phyloP scores from a whole-genome alignment of 1,140 invertebrate genomes.

The Brachionus rubens region DNA sequence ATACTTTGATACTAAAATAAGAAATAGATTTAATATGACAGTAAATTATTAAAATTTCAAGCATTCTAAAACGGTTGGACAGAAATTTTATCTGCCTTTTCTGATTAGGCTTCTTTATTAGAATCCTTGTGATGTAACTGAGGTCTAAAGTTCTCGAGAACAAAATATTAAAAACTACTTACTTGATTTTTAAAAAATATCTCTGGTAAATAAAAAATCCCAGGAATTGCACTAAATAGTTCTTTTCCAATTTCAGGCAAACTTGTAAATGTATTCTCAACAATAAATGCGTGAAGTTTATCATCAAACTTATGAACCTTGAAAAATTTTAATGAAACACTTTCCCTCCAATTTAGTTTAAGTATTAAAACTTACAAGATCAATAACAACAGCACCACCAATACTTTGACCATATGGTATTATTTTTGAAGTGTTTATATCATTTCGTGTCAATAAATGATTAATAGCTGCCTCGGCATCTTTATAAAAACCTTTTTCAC shows the following conservation, averaged over 20 bases:
- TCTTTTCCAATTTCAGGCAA: conserved; percentile 74
- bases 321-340: neutral
- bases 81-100: no score
- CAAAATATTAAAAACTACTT: neutral
- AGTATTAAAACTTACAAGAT: conserved; percentile 69
- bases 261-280: conserved; percentile 92
- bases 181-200: conserved; percentile 43
- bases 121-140: no score
- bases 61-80: no score
- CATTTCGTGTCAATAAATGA: conserved; percentile 73
- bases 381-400: conserved; percentile 79
- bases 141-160: no score
- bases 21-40: neutral
- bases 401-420: conserved; percentile 88
- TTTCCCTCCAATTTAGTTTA: neutral
- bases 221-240: conserved; percentile 3
- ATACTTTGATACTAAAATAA: conserved; percentile 43
- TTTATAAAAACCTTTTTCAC: conserved; percentile 76
- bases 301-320: conserved; percentile 63
- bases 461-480: conserved; percentile 83
- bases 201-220: conserved; percentile 20
- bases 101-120: no score
- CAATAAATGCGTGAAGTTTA: conserved; percentile 74
- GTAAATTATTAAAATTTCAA: neutral
- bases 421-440: conserved; percentile 77